Conservation (phyloP, 2,888 invertebrate species). For the Nomada ruficornis region DNA sequence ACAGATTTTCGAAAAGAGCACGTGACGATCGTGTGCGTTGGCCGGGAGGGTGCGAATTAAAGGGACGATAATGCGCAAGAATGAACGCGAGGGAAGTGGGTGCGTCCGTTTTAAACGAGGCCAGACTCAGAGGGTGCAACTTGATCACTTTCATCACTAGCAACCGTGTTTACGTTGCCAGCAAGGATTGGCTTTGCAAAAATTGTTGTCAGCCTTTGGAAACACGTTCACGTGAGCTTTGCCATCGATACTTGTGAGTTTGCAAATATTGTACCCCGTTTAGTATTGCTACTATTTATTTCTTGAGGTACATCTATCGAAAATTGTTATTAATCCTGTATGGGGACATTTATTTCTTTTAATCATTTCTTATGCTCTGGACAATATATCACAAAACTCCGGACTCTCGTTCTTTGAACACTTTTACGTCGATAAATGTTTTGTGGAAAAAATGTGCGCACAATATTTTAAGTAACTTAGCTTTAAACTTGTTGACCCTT, state of each 20-base stretch:
- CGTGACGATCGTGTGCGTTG: constrained; percentile 19
- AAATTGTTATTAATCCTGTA: too few species aligned
- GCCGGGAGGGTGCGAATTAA: constrained; percentile 39
- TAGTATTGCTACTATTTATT: too few species aligned
- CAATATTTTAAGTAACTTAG: too few species aligned
- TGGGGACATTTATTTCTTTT: too few species aligned
- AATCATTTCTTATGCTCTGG: too few species aligned
- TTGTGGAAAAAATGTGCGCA: too few species aligned
- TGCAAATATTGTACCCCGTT: neutral
- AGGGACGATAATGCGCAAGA: constrained; percentile 59
- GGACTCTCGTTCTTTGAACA: too few species aligned
- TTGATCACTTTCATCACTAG: constrained; percentile 81
- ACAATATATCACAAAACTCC: too few species aligned
- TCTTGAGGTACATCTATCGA: too few species aligned
- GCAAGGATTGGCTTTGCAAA: constrained; percentile 80
- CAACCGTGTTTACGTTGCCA: constrained; percentile 78
- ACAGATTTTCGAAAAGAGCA: neutral
- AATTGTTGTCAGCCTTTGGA: constrained; percentile 76
- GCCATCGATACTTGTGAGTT: constrained; percentile 76
- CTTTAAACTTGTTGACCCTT: too few species aligned
- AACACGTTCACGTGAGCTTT: constrained; percentile 64
- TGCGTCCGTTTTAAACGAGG: constrained; percentile 74
- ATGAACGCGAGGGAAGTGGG: constrained; percentile 70
- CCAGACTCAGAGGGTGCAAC: constrained; percentile 78
- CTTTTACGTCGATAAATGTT: too few species aligned